phyloP scores from a whole-genome alignment of 1,140 invertebrate genomes.

The Lepidurus arcticus region DNA sequence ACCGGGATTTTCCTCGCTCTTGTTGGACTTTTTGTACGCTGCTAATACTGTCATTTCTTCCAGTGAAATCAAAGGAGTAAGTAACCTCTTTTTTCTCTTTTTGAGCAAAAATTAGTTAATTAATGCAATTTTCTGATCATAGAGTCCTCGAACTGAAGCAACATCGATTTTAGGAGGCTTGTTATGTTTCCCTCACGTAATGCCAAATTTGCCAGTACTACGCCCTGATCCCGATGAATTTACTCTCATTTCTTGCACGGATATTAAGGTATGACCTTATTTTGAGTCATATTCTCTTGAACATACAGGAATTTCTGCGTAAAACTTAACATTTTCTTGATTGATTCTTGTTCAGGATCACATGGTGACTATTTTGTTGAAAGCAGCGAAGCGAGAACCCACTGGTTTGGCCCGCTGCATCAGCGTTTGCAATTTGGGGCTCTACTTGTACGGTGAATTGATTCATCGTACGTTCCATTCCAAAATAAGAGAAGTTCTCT shows the following conservation, averaged over 20 bases:
- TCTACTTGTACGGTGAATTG: constrained; percentile 74
- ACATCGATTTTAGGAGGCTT: constrained; percentile 83
- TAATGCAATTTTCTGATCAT: constrained; percentile 36
- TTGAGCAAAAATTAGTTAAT: too few relatives aligned
- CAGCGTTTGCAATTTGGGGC: constrained; percentile 78
- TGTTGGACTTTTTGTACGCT: constrained; percentile 85
- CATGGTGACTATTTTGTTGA: constrained; percentile 76
- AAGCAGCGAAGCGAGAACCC: constrained; percentile 79
- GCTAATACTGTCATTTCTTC: constrained; percentile 77
- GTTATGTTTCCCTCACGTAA: constrained; percentile 69
- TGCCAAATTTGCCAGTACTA: constrained; percentile 70
- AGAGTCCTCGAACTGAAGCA: constrained; percentile 82
- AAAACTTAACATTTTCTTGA: constrained; percentile 24
- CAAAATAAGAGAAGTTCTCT: constrained; percentile 73
- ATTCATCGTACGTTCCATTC: constrained; percentile 59
- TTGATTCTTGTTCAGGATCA: constrained; percentile 62
- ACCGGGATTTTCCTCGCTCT: constrained; percentile 77
- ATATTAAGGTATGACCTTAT: constrained; percentile 61
- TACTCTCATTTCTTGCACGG: constrained; percentile 62
- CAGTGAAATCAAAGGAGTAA: constrained; percentile 66
- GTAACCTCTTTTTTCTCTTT: too few relatives aligned
- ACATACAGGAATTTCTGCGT: not conserved
- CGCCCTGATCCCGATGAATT: constrained; percentile 66
- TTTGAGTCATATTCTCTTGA: not conserved
- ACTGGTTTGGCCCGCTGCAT: constrained; percentile 82